A percentile compares a stretch with the other conserved stretches of the same genome.
These are phyloP conservation scores for Xestia xanthographa DNA, from an alignment of 2,888 invertebrate species.

Conservation along the genomic window DNA sequence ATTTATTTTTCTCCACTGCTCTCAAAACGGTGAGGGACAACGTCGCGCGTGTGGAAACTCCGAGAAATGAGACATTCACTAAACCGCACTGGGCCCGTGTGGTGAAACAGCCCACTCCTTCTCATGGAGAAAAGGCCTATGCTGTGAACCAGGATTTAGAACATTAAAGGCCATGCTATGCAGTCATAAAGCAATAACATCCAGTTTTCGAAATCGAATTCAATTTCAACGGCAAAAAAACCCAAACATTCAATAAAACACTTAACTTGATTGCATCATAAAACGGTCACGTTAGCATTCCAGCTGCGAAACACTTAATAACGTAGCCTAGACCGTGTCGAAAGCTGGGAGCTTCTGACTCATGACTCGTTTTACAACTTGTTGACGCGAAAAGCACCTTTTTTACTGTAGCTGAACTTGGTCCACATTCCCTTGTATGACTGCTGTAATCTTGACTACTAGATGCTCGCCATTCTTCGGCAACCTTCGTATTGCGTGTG, in stretches of 20 bases:
- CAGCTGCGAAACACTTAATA: constrained; percentile 37
- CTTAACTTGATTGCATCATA: constrained; percentile 34
- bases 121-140: background rate
- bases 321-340: constrained; percentile 55
- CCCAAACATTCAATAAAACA: constrained; percentile 38
- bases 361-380: constrained; percentile 54
- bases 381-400: constrained; percentile 42
- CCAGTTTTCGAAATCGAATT: constrained; percentile 4
- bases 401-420: constrained; percentile 62
- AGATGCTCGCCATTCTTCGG: constrained; percentile 43
- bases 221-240: constrained; percentile 16
- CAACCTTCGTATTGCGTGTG: constrained; percentile 34
- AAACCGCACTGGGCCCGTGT: background rate
- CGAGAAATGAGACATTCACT: background rate
- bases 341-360: constrained; percentile 57
- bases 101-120: background rate
- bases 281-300: constrained; percentile 32
- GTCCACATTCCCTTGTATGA: constrained; percentile 55
- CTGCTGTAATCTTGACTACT: constrained; percentile 55
- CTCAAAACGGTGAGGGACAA: background rate
- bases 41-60: no score
- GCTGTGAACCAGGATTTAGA: background rate
- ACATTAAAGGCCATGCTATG: background rate
- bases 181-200: constrained; percentile 20
- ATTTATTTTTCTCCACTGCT: background rate